Evolutionary conservation across 2,888 invertebrate genomes (phyloP), one percentile per base, ranked within the genome.

Genomic region (Caenorhabditis afra): DNA sequence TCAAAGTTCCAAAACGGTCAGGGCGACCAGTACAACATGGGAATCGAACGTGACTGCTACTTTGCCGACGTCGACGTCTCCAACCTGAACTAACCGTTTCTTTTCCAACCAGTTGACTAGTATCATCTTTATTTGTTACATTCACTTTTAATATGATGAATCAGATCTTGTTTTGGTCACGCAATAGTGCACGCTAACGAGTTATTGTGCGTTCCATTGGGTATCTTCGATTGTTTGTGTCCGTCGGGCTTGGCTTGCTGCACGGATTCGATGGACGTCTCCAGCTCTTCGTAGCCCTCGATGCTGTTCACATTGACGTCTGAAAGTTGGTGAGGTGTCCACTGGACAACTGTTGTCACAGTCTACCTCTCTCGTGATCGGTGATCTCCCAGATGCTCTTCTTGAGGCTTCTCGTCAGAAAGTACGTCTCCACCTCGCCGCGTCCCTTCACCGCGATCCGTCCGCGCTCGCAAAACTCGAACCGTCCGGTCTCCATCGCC

Each of bases 21-120:
- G 22, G 92, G 92, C 14, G 85, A 91, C 79, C 80, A 90, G 23
- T 92, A 91, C 87, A 92, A 92, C 86, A 90, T 92, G 80, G 91
- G 89, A 37, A 91, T 92, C 52, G 92, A 92, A 83, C 79, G 86
- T 5, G 87, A 88, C 37, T 92, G 92, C 87, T 90, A 90, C 73
- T 92, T 88, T 79, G 92, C 91, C 22, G 91, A 92, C 73, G 91
- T 91, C 10, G 91, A 91, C 65, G 82, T 84, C 20, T 85, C 85
- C 22, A 88, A 88, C 82, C 89, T 70, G 53, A 78, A 85, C 67
- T 87, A 14, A 37, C 5, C 37, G 16, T 53, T 52, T n/a, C 35
- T 44, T 18, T 41, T 39, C 12, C 8, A 20, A 52, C 14, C 37
- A 3, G n/a, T 53, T 20, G 41, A 53, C 22, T 7, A 47, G 29